Evolutionary conservation across 2,888 invertebrate species (phyloP).

Genomic region (Cerastis rubricosa): DNA sequence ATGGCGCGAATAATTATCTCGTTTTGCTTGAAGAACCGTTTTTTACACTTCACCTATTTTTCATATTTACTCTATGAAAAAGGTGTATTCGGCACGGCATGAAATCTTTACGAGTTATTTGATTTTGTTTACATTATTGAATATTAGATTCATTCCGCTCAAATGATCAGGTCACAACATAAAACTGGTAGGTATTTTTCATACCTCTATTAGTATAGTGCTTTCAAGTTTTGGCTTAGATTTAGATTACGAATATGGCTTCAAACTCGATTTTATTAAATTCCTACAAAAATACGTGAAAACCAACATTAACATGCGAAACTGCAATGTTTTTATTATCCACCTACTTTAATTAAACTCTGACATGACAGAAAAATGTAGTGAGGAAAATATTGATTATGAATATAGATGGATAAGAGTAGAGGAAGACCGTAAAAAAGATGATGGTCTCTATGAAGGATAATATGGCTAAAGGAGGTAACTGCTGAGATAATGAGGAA

Average conservation of each 20-base stretch:
- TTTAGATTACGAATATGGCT: neutral
- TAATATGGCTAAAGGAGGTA: too few relatives aligned
- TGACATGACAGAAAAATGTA: too few relatives aligned
- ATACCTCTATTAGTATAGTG: neutral
- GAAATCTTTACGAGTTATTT: neutral
- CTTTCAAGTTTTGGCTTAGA: neutral
- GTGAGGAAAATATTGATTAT: too few relatives aligned
- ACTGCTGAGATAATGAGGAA: too few relatives aligned
- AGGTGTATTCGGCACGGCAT: neutral
- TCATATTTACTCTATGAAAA: slow-evolving; percentile 19
- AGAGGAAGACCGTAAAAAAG: too few relatives aligned
- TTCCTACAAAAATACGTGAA: neutral
- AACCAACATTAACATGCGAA: neutral
- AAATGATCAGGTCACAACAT: neutral
- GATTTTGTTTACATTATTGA: neutral
- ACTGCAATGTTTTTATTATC: too few relatives aligned
- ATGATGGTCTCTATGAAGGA: too few relatives aligned
- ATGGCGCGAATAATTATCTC: slow-evolving; percentile 42
- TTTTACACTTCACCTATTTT: slow-evolving; percentile 34
- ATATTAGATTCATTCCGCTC: neutral
- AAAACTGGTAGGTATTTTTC: neutral
- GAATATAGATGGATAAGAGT: too few relatives aligned
- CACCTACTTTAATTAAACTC: neutral
- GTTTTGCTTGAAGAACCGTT: slow-evolving; percentile 32
- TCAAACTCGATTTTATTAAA: neutral